Base-by-base conservation (phyloP, 2,888 invertebrate species). In the Eustalomyia histrio region DNA sequence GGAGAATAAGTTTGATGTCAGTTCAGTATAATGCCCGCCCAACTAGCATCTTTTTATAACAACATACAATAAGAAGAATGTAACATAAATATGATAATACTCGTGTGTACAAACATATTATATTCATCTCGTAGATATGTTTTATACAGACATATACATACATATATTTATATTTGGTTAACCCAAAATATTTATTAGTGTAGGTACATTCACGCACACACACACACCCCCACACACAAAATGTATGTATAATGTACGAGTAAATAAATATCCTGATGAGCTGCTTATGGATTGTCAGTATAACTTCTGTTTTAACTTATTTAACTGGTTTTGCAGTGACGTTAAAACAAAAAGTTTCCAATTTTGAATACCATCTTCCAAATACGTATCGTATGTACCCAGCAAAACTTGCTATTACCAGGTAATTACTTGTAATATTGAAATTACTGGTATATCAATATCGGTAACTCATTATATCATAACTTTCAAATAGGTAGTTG, bases 181-280 rank as follows among this genome's bases (percentile, higher is more conserved):
- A 61, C 35, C 61, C 50, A 17, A 63, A 63, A 29, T 16, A 63
- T 57, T 16, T 57, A 29, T 57, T 57, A 29, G 29, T 24, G 21
- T 63, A 50, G 16, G 18, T 43, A 43, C 39, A 64, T 18, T 72
- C 21, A 17, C 52, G 18, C 12, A 33, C 21, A 18, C 16, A 47
- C 3, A n/a, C n/a, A n/a, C 8, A 9, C 8, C 17, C 24, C 17
- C 17, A 64, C 24, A 39, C n/a, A n/a, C n/a, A 17, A 10, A 53
- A 53, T 12, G 14, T 12, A 18, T 12, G 12, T 17, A 21, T 53
- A 76, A 72, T 55, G 61, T 67, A 67, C 55, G 67, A 72, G 53
- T 60, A 60, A 76, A 65, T 72, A 39, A 65, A 64, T 52, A 17
- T 35, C 50, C 50, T 57, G 64, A 64, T 68, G 61, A 12, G 33